phyloP scores from a whole-genome alignment of 2,888 invertebrate genomes.

The Hemaris fuciformis region DNA sequence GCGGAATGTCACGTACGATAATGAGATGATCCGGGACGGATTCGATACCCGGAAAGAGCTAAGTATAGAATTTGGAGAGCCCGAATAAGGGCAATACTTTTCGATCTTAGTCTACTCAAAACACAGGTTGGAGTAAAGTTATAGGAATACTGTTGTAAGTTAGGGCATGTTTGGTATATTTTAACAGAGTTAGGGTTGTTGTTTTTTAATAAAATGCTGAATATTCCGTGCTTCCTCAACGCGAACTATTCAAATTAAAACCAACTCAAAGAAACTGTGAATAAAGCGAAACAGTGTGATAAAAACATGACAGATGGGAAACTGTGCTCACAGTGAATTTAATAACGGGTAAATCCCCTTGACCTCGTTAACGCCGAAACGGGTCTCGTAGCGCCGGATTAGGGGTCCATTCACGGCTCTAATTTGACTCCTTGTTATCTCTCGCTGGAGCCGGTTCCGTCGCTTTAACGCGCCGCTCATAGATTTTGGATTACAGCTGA shows the following conservation, averaged over 20 bases:
- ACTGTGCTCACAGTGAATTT: conserved; percentile 31
- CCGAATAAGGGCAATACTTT: no score
- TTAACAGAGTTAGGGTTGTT: no score
- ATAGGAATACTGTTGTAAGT: no score
- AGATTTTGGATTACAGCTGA: conserved; percentile 20
- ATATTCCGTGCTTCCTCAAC: not conserved
- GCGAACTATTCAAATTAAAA: not conserved
- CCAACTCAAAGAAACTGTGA: not conserved
- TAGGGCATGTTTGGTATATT: no score
- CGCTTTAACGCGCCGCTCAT: conserved; percentile 20
- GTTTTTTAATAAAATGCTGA: not conserved
- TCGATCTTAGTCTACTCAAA: no score
- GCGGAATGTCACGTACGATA: no score
- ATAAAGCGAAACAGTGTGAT: not conserved
- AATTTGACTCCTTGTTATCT: conserved; percentile 46
- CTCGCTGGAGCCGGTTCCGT: conserved; percentile 26
- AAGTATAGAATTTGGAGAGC: no score
- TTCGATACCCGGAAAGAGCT: no score
- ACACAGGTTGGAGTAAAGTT: no score
- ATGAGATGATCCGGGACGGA: no score
- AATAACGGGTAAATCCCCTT: conserved; percentile 45
- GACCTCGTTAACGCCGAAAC: conserved; percentile 40
- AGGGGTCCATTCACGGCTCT: conserved; percentile 46
- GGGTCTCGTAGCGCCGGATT: conserved; percentile 44
- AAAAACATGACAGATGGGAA: conserved; percentile 2